Evolutionary conservation across 2,113 vertebrate species (phyloP), one percentile per base, ranked within the genome.

Genomic region (Cyphomyrus discorhynchus): DNA sequence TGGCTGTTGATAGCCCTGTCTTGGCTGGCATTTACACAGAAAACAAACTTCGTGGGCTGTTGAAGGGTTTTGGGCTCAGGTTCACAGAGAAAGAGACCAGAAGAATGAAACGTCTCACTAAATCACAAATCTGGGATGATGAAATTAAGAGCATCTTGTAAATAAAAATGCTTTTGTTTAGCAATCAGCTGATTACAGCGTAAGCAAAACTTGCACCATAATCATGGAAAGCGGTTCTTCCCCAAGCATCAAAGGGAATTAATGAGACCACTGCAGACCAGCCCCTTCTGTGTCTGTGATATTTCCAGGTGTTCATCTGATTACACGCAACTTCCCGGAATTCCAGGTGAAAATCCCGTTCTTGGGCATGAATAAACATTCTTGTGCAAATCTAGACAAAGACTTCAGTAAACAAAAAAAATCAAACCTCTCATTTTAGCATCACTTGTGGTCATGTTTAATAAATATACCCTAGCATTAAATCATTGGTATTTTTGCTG

Each of bases 391-490:
- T 89, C 35, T 35, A 66, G 89, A 89, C 90, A 88, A 86, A 50
- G 94, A 92, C 92, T 92, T 88, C 91, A 90, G 93, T 93, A 92
- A 91, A 92, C 93, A 90, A 92, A 92, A 87, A 53, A 91, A 92
- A 92, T 90, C 91, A 95, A 95, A 92, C 62, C 62, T 70, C 62
- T 95, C 93, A 95, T 96, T 95, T 95, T 90, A 91, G 92, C 87
- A 89, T 88, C 91, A 89, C 82, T 88, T 88, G 85, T 92, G 91
- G 94, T 95, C 94, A 95, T 91, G 46, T 62, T 58, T 94, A 95
- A 96, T 96, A 95, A 95, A 95, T 94, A 91, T 87, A 92, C 91
- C 93, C 89, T 80, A 93, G 94, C 93, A 91, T 93, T 88, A 90
- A 95, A 95, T 94, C 92, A 92, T 92, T 93, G 91, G 92, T 93